A percentile compares a stretch with the other conserved stretches of the same genome.
These are phyloP conservation scores for Ammospiza nelsoni DNA, from an alignment of 2,113 vertebrate species.

Conservation along the genomic window DNA sequence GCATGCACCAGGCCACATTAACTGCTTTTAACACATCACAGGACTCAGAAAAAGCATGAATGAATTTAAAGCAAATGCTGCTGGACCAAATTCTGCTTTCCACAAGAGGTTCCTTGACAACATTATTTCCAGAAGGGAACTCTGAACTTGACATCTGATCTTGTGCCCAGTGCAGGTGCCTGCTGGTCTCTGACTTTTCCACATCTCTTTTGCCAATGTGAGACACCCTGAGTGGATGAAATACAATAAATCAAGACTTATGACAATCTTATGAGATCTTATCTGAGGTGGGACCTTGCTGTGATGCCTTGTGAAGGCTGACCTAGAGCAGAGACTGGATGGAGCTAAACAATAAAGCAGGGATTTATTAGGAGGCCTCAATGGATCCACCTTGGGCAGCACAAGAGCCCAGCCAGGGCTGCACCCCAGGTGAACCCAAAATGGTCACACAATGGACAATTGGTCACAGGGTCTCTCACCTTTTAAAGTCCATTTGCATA, in stretches of 20 bases:
- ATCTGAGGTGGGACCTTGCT: background rate
- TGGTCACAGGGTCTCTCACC: background rate
- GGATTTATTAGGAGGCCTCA: background rate
- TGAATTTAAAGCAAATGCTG: background rate
- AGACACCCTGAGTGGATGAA: background rate
- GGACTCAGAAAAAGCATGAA: background rate
- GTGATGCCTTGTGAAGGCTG: background rate
- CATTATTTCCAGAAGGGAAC: background rate
- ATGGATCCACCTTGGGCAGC: background rate
- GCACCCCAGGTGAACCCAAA: background rate
- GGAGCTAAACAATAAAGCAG: background rate
- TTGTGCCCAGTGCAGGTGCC: background rate
- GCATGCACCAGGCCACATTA: no score
- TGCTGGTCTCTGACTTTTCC: background rate
- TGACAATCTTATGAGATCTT: background rate
- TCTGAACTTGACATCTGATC: background rate
- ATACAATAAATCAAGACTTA: background rate
- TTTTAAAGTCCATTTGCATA: background rate
- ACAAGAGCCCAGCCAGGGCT: background rate
- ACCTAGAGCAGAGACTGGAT: background rate
- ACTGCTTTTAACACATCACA: background rate
- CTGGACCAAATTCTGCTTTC: background rate
- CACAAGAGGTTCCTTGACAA: background rate
- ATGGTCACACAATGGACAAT: background rate
- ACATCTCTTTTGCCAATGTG: background rate